Evolutionary conservation across 2,797 vertebrate genomes (phyloP).

Genomic region (Podarcis siculus): DNA sequence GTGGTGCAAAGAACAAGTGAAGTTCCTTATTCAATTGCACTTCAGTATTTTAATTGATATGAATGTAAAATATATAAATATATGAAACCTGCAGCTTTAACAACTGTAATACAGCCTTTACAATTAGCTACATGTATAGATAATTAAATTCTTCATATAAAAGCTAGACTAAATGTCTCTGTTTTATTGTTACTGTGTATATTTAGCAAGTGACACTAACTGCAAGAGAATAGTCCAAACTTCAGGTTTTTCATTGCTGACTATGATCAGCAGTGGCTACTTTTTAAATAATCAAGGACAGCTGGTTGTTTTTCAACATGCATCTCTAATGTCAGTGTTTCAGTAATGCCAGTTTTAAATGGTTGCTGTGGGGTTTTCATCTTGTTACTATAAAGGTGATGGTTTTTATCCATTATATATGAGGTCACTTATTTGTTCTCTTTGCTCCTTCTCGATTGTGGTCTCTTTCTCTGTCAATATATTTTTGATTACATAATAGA

Average conservation of each 20-base stretch:
- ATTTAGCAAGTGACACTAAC: conserved; percentile 38
- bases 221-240: conserved; percentile 26
- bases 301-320: conserved; percentile 17
- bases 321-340: background rate
- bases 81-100: conserved; percentile 86
- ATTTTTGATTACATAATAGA: background rate
- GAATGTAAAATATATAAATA: conserved; percentile 91
- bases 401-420: background rate
- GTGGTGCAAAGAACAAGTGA: conserved; percentile 64
- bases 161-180: conserved; percentile 82
- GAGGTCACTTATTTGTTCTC: conserved; percentile 18
- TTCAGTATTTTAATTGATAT: conserved; percentile 84
- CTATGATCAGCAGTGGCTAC: background rate
- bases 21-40: conserved; percentile 72
- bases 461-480: conserved; percentile 1
- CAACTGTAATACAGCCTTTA: conserved; percentile 89
- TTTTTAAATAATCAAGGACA: background rate
- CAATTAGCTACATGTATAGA: conserved; percentile 87
- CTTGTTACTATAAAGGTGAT: background rate
- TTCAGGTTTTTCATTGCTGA: conserved; percentile 24
- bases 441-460: conserved; percentile 25
- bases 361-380: background rate
- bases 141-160: conserved; percentile 89
- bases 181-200: conserved; percentile 76
- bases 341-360: background rate